Base-by-base conservation (phyloP, 2,113 vertebrate species). In the Dolichotis patagonum region DNA sequence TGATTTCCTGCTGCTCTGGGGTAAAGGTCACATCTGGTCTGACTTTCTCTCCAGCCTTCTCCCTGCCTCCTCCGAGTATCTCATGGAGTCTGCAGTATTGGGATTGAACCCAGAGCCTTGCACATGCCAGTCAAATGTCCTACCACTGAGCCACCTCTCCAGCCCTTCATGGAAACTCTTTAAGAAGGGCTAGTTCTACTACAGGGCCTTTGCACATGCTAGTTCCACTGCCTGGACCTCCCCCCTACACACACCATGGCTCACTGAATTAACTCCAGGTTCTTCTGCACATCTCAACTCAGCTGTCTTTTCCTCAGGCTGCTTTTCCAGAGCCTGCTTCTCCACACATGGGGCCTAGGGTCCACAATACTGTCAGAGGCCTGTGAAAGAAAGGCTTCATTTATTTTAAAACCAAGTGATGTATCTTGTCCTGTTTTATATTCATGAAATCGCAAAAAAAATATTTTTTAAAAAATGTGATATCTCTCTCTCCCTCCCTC, bases 401-500 rank as follows among this genome's bases (percentile, higher is more conserved):
- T 85, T 88, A 41, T 91, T 90, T 62, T 38, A 75, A 94, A 88
- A 91, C 24, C 43, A 43, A 84, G 60, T 67, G 87, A 91, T 71
- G 54, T 32, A 4, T 41, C 56, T n/a, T 54, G 14, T 58, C 24
- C 60, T 56, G 46, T 75, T 85, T 88, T 85, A 81, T 20, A 81
- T 78, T 26, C 63, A 81, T 5, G 10, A 56, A 43, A 30, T 14
- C 52, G 3, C 11, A 71, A 83, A 41, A 83, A 41, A 63, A 41
- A 19, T 13, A 46, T 52, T 82, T 80, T 75, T 78, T 85, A 38
- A 24, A 0, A 38, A 24, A 0, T 35, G n/a, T 52, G 69, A 85
- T 8, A 54, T 43, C 30, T 19, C 73, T 46, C 65, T 56, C 60
- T 65, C 63, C 35, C 63, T 16, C 30, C 14, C 28, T 10, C 24